Base-by-base conservation (phyloP, 2,113 vertebrate genomes). In the Solea solea region DNA sequence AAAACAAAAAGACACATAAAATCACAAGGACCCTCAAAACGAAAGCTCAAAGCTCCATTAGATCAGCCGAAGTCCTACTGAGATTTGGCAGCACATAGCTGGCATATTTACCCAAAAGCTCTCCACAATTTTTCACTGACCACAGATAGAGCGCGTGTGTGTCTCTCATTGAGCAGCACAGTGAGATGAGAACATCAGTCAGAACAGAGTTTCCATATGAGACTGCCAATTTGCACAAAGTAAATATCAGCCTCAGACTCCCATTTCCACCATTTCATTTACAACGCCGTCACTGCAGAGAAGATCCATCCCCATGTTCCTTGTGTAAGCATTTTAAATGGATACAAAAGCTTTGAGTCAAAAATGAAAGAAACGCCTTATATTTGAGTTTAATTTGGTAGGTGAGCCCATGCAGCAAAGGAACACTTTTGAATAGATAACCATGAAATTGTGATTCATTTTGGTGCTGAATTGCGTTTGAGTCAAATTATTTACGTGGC, bases 121-220 rank as follows among this genome's bases (percentile, higher is more conserved):
- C 69, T 60, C 28, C 54, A 58, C 58, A 60, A 64, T 81, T 75
- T 64, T 45, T 80, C 75, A 79, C 39, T 75, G 85, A 76, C 78
- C 73, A 44, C 53, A 74, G 75, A 81, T 46, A 58, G 57, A 74
- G 66, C 42, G 21, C 21, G 53, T 28, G 66, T 46, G 53, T 28
- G 49, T 75, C 64, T 83, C 56, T 64, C 63, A 59, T 28, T 67
- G 71, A 82, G 74, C 71, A 39, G 64, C 56, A 21, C 2, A 13
- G 51, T 53, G 15, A 80, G 63, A 85, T 81, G 72, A 88, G 69
- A 75, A 69, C 84, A 87, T 87, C 80, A 62, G 72, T 83, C 80
- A 78, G 59, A 59, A 39, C 52, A 51, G 34, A 50, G 67, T 68
- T 72, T 68, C 74, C 70, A 59, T 85, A 77, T 72, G 45, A 86